Base-by-base conservation (phyloP, 1,140 invertebrate genomes). In the Drosophila yakuba region DNA sequence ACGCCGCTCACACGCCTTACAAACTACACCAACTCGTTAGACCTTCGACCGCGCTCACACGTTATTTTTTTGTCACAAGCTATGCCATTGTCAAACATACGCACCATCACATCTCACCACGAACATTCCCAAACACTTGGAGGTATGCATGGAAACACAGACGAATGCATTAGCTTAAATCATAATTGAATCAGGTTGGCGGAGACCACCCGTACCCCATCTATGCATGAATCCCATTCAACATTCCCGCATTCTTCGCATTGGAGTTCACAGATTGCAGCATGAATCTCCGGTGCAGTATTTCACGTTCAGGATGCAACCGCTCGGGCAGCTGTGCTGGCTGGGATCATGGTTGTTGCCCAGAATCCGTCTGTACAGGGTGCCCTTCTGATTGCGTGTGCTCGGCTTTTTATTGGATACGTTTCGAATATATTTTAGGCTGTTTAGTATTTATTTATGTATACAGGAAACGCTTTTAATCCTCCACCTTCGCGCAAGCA, bases 31-130 rank as follows among this genome's bases (percentile, higher is more conserved):
- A 20, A 20, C 6, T 17, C 23, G 20, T 20, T 41, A 15, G 47
- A 58, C 59, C 66, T 68, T 54, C 82, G 77, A 85, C 74, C 81
- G 78, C 78, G 82, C 74, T 47, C 23, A 69, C 68, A 81, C 74
- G 32, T 35, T 45, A 17, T 12, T 45, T 39, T 39, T 43, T 66
- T 39, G 56, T 35, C 36, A 47, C 32, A 48, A 51, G 20, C 47
- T 36, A 43, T 39, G 54, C 44, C 62, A 50, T 62, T 61, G 41
- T 57, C 59, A 52, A 23, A 54, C 52, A 44, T 17, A 50, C 17
- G 28, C 32, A 39, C 4, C 36, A 23, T 2, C 17, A 25, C 52
- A 35, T 32, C 3, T 8, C 8, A 32, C 8, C 8, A 32, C 32
- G 8, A 59, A 60, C 39, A 64, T 5, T 44, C 5, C 28, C 52